Percentiles rank a stretch among this genome's conserved stretches.
These are phyloP conservation scores for Proales similis DNA, from an alignment of 1,140 invertebrate species.

Conservation along the genomic window DNA sequence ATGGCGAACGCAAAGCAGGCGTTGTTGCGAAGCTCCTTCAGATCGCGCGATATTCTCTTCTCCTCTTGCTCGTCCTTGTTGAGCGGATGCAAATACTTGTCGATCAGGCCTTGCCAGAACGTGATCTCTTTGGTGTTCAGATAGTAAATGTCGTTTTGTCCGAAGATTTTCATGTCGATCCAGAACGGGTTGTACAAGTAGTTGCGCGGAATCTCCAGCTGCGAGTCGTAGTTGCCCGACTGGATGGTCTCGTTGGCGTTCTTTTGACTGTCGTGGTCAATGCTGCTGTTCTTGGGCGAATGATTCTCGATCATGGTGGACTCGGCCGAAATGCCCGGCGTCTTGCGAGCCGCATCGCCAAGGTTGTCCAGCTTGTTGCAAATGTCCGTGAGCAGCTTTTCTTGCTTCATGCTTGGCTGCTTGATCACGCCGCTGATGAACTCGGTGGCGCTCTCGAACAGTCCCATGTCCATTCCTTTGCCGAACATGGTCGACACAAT, in stretches of 20 bases:
- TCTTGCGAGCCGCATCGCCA: not conserved
- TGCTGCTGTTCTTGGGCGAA: not conserved
- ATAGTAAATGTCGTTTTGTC: slow-evolving; percentile 8
- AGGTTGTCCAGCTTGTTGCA: slow-evolving; percentile 4
- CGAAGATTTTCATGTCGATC: slow-evolving; percentile 77
- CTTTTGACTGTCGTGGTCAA: not conserved
- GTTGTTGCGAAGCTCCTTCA: slow-evolving; percentile 83
- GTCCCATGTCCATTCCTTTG: slow-evolving; percentile 1
- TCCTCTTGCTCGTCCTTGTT: slow-evolving; percentile 83
- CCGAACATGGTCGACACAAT: not conserved
- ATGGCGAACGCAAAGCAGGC: slow-evolving; percentile 94
- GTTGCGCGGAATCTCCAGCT: slow-evolving; percentile 46
- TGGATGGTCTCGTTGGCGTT: not conserved
- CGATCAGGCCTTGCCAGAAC: slow-evolving; percentile 88
- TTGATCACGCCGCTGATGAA: slow-evolving; percentile 26
- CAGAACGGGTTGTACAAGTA: slow-evolving; percentile 79
- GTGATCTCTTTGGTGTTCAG: slow-evolving; percentile 66
- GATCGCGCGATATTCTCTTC: slow-evolving; percentile 67
- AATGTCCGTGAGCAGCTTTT: slow-evolving; percentile 13
- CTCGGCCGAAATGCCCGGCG: not conserved
- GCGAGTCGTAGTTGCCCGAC: not conserved
- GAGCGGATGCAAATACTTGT: slow-evolving; percentile 85
- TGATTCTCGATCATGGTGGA: not conserved
- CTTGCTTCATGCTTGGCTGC: slow-evolving; percentile 9
- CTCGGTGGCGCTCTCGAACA: slow-evolving; percentile 10